These are phyloP conservation scores for Miichthys miiuy DNA, from an alignment of 2,797 vertebrate genomes.

Conservation along the genomic window DNA sequence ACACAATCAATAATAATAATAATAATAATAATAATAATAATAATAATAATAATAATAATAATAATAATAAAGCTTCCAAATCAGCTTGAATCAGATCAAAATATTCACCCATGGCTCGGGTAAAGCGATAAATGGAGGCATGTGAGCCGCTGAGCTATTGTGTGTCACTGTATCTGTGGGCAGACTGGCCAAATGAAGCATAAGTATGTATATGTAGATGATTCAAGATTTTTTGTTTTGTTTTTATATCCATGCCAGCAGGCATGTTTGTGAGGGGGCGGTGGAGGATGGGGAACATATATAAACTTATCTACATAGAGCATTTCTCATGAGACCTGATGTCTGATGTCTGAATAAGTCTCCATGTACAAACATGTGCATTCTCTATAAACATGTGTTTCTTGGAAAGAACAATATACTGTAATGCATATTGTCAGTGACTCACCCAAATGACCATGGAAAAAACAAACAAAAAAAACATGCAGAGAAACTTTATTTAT, in stretches of 20 bases:
- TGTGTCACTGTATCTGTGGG: conserved; percentile 10
- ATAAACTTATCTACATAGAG: conserved; percentile 1
- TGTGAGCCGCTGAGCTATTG: background rate
- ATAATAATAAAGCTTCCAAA: background rate
- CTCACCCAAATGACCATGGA: conserved; percentile 1
- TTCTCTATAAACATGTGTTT: conserved; percentile 11
- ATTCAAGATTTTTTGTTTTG: background rate
- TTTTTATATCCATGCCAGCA: conserved; percentile 23
- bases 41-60: too few species aligned
- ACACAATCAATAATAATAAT: too few species aligned
- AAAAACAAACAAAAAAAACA: background rate
- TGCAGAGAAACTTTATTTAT: background rate
- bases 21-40: too few species aligned
- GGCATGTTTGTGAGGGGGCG: background rate
- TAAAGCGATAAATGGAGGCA: background rate
- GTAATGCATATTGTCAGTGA: conserved; percentile 13
- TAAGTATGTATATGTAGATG: conserved; percentile 12
- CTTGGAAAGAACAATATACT: conserved; percentile 26
- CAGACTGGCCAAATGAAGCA: conserved; percentile 2
- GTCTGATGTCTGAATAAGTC: conserved; percentile 1
- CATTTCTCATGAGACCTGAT: conserved; percentile 15
- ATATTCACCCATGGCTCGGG: background rate
- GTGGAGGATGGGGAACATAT: conserved; percentile 8
- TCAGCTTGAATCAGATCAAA: background rate
- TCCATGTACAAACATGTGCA: background rate